These are phyloP conservation scores for Procapra przewalskii DNA, from an alignment of 2,113 vertebrate species.

Conservation along the genomic window DNA sequence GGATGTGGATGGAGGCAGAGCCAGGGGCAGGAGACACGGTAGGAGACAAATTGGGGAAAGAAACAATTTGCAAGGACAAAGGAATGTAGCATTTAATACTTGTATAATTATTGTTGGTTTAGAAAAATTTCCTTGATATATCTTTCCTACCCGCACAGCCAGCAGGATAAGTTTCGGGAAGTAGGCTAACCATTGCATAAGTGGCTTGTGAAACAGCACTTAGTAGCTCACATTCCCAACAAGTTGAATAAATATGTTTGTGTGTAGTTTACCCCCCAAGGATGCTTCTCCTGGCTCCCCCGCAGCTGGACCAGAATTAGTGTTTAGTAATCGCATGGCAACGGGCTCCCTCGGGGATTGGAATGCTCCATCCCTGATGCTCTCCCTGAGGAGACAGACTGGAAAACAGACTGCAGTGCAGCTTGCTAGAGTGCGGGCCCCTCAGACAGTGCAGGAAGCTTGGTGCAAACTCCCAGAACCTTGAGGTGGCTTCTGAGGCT, in stretches of 20 bases:
- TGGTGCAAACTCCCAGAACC: neutral
- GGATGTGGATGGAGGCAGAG: neutral
- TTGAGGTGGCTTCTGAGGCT: neutral
- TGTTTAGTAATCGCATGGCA: constrained; percentile 41
- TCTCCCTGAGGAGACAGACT: neutral
- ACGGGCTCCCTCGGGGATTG: neutral
- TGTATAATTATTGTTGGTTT: constrained; percentile 53
- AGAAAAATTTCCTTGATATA: constrained; percentile 59
- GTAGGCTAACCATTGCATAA: constrained; percentile 65
- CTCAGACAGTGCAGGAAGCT: constrained; percentile 1
- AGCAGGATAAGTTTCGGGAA: constrained; percentile 69
- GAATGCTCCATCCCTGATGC: neutral
- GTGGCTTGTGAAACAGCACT: constrained; percentile 73
- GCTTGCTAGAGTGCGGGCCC: neutral
- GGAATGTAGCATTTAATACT: constrained; percentile 31
- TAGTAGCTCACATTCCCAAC: constrained; percentile 53
- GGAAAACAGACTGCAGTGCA: neutral
- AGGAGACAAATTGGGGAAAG: neutral
- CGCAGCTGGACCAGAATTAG: constrained; percentile 30
- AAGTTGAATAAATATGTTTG: constrained; percentile 69
- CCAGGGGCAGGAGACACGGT: neutral
- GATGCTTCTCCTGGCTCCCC: constrained; percentile 23
- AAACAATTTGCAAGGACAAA: constrained; percentile 28
- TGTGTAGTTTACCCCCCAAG: constrained; percentile 40
- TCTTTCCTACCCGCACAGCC: constrained; percentile 9